Conservation (phyloP, 2,113 vertebrate genomes). For the western clawed frog (Xenopus tropicalis) region DNA sequence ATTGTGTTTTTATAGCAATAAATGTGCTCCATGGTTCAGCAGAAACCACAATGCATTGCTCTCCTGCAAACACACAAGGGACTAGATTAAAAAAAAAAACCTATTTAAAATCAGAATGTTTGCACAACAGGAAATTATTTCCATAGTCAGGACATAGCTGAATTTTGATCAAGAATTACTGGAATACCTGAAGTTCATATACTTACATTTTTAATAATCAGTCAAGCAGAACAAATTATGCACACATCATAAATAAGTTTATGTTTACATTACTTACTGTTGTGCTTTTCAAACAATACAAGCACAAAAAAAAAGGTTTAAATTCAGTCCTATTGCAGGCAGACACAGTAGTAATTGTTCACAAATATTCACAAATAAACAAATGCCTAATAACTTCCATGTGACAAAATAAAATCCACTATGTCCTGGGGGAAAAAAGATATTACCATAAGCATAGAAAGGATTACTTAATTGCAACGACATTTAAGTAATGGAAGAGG, state of each 20-base stretch:
- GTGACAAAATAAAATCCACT: no score
- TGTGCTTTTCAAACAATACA: no score
- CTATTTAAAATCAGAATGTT: conserved; percentile 2
- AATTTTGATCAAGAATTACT: conserved; percentile 8
- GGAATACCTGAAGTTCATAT: conserved; percentile 8
- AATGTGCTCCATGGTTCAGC: neutral
- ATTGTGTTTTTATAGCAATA: conserved; percentile 21
- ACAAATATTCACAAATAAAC: no score
- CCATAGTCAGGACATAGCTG: neutral
- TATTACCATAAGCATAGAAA: no score
- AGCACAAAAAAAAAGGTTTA: no score
- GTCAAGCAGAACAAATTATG: conserved; percentile 1
- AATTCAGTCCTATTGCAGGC: no score
- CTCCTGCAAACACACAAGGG: neutral
- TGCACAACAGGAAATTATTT: conserved; percentile 25
- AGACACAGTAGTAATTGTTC: no score
- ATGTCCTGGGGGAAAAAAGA: no score
- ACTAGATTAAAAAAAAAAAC: conserved; percentile 8
- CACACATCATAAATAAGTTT: neutral
- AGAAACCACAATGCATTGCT: conserved; percentile 17
- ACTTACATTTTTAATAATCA: neutral
- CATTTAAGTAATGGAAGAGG: no score
- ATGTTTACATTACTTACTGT: no score
- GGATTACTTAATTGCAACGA: no score
- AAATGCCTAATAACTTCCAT: no score